Base-by-base conservation (phyloP, 1,140 invertebrate genomes). In the Musca vetustissima region DNA sequence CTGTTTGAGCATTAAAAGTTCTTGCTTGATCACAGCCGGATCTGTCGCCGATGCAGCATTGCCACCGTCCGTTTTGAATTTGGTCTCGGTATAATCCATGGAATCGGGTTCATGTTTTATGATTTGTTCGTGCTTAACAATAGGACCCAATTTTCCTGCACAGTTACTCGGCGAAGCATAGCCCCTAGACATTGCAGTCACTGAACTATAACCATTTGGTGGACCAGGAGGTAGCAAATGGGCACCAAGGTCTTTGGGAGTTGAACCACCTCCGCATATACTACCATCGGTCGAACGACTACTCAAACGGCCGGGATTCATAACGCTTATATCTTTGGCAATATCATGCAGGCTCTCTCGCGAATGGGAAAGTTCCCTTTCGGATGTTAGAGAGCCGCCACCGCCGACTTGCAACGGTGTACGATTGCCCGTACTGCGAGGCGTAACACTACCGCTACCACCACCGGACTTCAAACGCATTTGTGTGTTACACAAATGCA, bases 91-190 rank as follows among this genome's bases (percentile, higher is more conserved):
- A 28, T 74, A 36, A 69, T 80, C 76, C 36, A 43, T 43, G 19
- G 72, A 64, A 70, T 77, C 79, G 19, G 77, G 78, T 66, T 81
- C 79, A 24, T 76, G 74, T 67, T 81, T 81, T n/a, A 81, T 77
- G 36, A 72, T 69, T 36, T 76, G 78, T 32, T 80, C 77, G 47
- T 75, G 75, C 64, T 80, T 80, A 7, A 79, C 72, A 47, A 43
- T 57, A 22, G 17, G 19, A 47, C 57, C 22, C 1, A 68, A 57
- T 52, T 70, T 70, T 43, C n/a, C 50, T 57, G 19, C 55, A 68
- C 72, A 4, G n/a, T 6, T 14, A 15, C 28, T 64, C 17, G 57
- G 25, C 22, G 53, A 50, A 28, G 64, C 48, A 28, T 32, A 19
- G 6, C 48, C 57, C 14, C 59, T 57, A 13, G 64, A 13, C 28